These are phyloP conservation scores for Tympanoctomys barrerae DNA, from an alignment of 2,797 vertebrate genomes.

Conservation along the genomic window DNA sequence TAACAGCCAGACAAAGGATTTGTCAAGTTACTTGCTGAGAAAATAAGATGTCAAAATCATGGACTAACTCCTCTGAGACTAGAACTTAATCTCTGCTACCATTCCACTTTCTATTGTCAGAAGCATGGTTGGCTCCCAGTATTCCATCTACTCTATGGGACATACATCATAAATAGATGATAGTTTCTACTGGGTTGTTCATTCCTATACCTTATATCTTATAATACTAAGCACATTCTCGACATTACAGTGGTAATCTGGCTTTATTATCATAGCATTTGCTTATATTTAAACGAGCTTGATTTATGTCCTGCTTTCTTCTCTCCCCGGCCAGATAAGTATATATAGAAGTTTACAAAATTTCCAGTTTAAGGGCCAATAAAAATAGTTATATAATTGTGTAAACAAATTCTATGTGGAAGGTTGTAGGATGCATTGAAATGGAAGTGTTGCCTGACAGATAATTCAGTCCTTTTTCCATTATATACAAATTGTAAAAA, in stretches of 20 bases:
- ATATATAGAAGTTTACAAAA: not conserved
- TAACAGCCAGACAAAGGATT: not conserved
- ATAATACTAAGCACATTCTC: not conserved
- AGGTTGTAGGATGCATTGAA: not conserved
- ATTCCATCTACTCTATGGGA: not conserved
- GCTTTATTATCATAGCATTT: not conserved
- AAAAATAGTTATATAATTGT: not conserved
- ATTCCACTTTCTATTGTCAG: not conserved
- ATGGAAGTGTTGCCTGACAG: not conserved
- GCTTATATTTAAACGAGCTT: not conserved
- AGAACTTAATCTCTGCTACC: not conserved
- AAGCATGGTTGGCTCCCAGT: not conserved
- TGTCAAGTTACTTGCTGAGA: not conserved
- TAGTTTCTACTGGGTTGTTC: not conserved
- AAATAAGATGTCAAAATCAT: not conserved
- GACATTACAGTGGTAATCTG: not conserved
- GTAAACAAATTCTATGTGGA: not conserved
- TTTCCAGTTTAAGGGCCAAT: not conserved
- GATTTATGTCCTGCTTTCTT: not conserved
- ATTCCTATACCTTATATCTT: not conserved
- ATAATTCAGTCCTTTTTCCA: not conserved
- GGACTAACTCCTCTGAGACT: not conserved
- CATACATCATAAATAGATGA: fast-evolving
- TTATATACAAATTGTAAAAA: not conserved
- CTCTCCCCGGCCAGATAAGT: not conserved